phyloP scores from a whole-genome alignment of 2,797 vertebrate genomes.

The Silurus aristotelis region DNA sequence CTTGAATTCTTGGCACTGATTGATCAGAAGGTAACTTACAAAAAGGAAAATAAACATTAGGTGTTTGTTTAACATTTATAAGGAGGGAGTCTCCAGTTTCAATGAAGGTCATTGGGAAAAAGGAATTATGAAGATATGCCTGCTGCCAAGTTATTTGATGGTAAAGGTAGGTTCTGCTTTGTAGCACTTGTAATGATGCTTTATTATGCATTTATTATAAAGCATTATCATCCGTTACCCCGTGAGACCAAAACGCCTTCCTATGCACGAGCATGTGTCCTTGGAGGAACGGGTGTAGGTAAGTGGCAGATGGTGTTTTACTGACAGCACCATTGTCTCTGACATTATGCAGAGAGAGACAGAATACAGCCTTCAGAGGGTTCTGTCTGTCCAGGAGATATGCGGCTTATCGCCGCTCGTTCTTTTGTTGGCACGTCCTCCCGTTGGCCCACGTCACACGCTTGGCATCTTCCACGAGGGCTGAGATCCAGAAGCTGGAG shows the following conservation, averaged over 20 bases:
- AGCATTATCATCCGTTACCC: too few species aligned
- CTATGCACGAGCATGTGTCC: constrained; percentile 33
- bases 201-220: too few species aligned
- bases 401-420: constrained; percentile 48
- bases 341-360: constrained; percentile 59
- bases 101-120: not conserved
- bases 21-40: not conserved
- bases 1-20: not conserved
- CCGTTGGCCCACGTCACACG: constrained; percentile 45
- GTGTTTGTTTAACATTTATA: not conserved
- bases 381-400: constrained; percentile 47
- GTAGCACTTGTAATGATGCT: too few species aligned
- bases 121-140: not conserved
- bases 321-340: constrained; percentile 58
- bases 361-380: constrained; percentile 50
- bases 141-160: not conserved
- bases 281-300: constrained; percentile 46
- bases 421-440: constrained; percentile 54
- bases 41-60: too few species aligned
- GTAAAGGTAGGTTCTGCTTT: too few species aligned
- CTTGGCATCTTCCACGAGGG: constrained; percentile 45
- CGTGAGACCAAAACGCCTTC: not conserved
- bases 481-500: constrained; percentile 30
- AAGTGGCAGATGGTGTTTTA: constrained; percentile 61
- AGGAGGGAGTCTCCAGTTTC: not conserved